Percentiles rank a stretch among this genome's conserved stretches.
Conservation (phyloP, 2,888 invertebrate species). For the Sinhomidia bicolor region DNA sequence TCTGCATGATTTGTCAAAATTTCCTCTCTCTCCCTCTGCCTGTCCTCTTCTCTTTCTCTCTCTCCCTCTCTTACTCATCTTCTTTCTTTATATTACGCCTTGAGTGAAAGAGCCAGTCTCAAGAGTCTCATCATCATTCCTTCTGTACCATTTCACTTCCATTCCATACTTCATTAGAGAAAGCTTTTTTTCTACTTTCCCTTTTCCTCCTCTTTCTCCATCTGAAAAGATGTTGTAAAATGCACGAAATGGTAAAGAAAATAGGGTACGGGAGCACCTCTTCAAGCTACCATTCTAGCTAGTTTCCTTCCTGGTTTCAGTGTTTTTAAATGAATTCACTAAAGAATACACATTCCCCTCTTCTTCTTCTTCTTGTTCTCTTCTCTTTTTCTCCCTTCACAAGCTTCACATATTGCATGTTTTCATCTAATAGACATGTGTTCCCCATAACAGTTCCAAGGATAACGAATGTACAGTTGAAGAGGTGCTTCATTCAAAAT, state of each 20-base stretch:
- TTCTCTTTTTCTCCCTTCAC: not conserved
- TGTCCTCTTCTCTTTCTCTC: slow-evolving; percentile 15
- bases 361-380: not conserved
- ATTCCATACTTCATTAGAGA: slow-evolving; percentile 70
- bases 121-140: slow-evolving; percentile 71
- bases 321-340: slow-evolving; percentile 47
- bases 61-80: slow-evolving; percentile 18
- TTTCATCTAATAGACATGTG: not conserved
- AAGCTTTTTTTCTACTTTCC: slow-evolving; percentile 52
- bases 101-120: slow-evolving; percentile 50
- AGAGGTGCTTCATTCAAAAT: not conserved
- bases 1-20: slow-evolving; percentile 70
- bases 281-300: not conserved
- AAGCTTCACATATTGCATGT: not conserved
- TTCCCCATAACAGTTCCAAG: not conserved
- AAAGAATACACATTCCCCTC: not conserved
- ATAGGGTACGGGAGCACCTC: not conserved
- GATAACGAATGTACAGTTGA: not conserved
- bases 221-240: slow-evolving; percentile 28
- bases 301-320: slow-evolving; percentile 6
- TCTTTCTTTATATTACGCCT: not conserved
- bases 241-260: not conserved
- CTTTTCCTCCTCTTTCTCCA: slow-evolving; percentile 37
- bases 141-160: slow-evolving; percentile 70
- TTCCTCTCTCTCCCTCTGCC: slow-evolving; percentile 43